Conservation (phyloP, 1,140 invertebrate species). For the Euwallacea fornicatus region DNA sequence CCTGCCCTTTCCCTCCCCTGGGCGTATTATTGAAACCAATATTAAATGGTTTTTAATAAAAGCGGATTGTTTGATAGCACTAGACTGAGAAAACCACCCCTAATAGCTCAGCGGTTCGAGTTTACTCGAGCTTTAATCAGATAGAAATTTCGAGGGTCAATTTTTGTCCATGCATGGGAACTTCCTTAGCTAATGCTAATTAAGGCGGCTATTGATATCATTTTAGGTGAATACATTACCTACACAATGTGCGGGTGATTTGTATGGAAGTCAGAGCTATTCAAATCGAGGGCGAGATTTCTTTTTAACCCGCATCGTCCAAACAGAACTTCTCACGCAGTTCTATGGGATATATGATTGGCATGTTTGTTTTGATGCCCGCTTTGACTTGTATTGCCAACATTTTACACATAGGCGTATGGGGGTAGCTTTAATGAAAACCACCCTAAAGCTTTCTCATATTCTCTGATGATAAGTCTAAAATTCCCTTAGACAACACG, state of each 20-base stretch:
- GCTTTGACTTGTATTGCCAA: too few relatives aligned
- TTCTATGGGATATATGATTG: neutral
- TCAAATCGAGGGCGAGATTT: neutral
- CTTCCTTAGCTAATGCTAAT: neutral
- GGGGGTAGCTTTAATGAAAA: too few relatives aligned
- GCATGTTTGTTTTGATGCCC: too few relatives aligned
- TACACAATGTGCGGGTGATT: neutral
- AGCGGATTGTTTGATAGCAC: slow-evolving; percentile 31
- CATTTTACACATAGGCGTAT: too few relatives aligned
- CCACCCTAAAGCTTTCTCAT: too few relatives aligned
- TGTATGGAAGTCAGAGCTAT: neutral
- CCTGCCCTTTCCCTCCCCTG: slow-evolving; percentile 32
- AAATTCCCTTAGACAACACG: too few relatives aligned
- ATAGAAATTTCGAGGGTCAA: slow-evolving; percentile 10
- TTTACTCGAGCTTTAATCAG: slow-evolving; percentile 26
- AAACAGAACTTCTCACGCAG: neutral
- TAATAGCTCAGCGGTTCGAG: neutral
- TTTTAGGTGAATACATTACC: neutral
- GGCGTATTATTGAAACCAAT: slow-evolving; percentile 39
- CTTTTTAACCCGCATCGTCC: neutral
- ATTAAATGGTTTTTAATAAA: slow-evolving; percentile 34
- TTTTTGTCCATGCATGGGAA: neutral
- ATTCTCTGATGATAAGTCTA: too few relatives aligned
- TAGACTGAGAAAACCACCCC: slow-evolving; percentile 27
- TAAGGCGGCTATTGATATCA: neutral